Percentiles rank a stretch among this genome's conserved stretches.
These are phyloP conservation scores for Furcifer pardalis DNA, from an alignment of 2,797 vertebrate species.

Conservation along the genomic window DNA sequence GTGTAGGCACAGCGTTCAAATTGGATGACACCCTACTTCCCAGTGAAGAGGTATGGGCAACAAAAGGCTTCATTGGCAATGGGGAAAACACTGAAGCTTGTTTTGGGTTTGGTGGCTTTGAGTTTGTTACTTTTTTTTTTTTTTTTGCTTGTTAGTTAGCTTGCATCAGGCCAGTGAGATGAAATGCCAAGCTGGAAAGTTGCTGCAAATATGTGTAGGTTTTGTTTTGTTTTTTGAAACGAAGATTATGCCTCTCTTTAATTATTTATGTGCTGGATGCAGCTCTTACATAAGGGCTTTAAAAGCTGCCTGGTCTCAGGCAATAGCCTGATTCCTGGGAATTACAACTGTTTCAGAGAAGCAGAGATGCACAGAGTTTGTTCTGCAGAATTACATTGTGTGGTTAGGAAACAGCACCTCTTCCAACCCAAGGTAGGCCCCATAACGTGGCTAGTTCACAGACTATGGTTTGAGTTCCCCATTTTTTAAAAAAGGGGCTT, in stretches of 20 bases:
- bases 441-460: constrained; percentile 6
- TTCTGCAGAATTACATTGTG: accelerated
- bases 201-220: background rate
- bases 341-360: constrained; percentile 29
- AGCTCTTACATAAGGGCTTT: constrained; percentile 18
- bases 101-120: background rate
- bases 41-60: constrained; percentile 80
- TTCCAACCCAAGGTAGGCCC: constrained; percentile 43
- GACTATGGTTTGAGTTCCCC: background rate
- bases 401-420: background rate
- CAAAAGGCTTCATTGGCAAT: background rate
- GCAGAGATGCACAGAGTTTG: background rate
- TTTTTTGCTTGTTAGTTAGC: background rate
- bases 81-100: background rate
- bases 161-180: background rate
- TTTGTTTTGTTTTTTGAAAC: background rate
- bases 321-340: background rate
- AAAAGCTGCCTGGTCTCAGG: background rate
- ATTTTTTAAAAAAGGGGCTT: background rate
- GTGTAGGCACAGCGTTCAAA: constrained; percentile 90
- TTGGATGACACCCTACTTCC: constrained; percentile 88
- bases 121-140: too few relatives aligned
- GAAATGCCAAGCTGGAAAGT: background rate
- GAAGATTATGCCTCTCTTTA: background rate
- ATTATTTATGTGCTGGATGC: background rate